phyloP scores from a whole-genome alignment of 2,888 invertebrate genomes.

The Drosophila meridiana region DNA sequence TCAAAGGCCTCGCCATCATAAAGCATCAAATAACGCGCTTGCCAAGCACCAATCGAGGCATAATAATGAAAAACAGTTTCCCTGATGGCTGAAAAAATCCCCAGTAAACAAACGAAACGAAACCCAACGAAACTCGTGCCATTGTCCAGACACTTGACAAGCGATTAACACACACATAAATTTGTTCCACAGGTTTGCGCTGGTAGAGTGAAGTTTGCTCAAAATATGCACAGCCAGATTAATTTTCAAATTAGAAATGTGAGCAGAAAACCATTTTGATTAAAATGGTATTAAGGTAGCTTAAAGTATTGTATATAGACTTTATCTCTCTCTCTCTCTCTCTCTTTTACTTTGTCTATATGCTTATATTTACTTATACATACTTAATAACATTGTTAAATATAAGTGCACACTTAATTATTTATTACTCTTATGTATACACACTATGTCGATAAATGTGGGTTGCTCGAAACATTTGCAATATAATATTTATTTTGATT shows the following conservation, averaged over 20 bases:
- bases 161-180: constrained; percentile 61
- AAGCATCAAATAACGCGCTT: constrained; percentile 72
- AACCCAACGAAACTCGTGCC: constrained; percentile 28
- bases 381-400: neutral
- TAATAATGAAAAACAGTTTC: constrained; percentile 73
- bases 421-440: neutral
- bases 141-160: constrained; percentile 70
- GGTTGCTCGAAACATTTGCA: neutral
- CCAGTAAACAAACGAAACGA: constrained; percentile 37
- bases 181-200: constrained; percentile 30
- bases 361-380: no score
- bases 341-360: neutral
- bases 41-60: constrained; percentile 72
- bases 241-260: constrained; percentile 8
- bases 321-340: neutral
- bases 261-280: neutral
- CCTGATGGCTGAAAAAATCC: constrained; percentile 2
- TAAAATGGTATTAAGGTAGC: neutral
- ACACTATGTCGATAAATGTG: neutral
- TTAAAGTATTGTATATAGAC: neutral
- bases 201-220: neutral
- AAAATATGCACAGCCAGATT: neutral
- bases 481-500: neutral
- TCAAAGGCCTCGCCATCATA: constrained; percentile 72
- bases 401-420: neutral